Evolutionary conservation across 1,140 invertebrate genomes (phyloP), one percentile per base, ranked within the genome.

Genomic region (Eciton burchellii): DNA sequence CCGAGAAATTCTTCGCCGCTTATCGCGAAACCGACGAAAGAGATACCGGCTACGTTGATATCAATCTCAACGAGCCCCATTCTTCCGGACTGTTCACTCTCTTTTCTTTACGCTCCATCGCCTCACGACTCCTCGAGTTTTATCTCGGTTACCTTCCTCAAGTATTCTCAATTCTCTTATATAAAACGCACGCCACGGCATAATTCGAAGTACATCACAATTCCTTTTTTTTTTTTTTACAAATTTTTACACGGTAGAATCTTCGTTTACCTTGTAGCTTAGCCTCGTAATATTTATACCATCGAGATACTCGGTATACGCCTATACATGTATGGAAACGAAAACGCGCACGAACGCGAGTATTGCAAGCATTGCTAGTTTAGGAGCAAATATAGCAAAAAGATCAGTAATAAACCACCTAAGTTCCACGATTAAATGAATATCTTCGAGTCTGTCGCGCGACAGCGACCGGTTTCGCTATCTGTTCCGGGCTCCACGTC

Each of bases 221-320:
- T 35, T 6, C 6, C 35, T 35, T 6, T 6, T 35, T n/a, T n/a
- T n/a, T 19, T 71, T 86, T 86, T 87, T 87, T 87, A 81, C 82
- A 72, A 71, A 72, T 87, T 87, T 87, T 87, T 87, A 87, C 84
- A 87, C 41, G 54, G 63, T 79, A 84, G 66, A 35, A 84, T 72
- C 54, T 60, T 62, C 29, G 3, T 87, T 82, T 71, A 73, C 35
- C 35, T 60, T 59, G 21, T 86, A 19, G 60, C 59, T 87, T 88
- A 88, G 82, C 66, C 82, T 84, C 82, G 54, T 84, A 59, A 71
- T 5, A 77, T 74, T 73, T 49, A 82, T 82, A 74, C 21, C 63
- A 68, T 70, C 52, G 63, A 79, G 68, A 57, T 79, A 79, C 52
- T 76, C 57, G 43, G 26, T 68, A 35, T 65, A 68, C 59, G 59